Evolutionary conservation across 2,888 invertebrate genomes (phyloP), one percentile per base, ranked within the genome.

Genomic region (Aspidiotus destructor): DNA sequence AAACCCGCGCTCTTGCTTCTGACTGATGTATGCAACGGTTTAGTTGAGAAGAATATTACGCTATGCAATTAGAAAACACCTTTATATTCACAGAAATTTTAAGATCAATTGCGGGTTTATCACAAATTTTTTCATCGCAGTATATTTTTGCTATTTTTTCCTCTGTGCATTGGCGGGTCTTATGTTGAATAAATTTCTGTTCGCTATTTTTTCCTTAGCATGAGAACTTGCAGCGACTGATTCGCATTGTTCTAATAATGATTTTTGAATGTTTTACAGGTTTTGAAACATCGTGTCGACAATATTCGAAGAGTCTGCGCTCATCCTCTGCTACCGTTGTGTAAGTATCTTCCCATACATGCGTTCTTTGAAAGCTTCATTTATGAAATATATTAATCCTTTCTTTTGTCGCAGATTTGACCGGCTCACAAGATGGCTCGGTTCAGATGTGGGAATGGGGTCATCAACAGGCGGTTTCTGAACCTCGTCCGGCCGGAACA

Each of bases 371-470:
- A 57, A 11, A n/a, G 15, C 10, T 57, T 16, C 11, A 7, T 11
- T 48, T 6, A 6, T 48, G 6, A 6, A 13, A 48, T 48, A 44
- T 44, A 68, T 69, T 65, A 60, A 41, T 52, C 41, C 9, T 71
- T 67, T 16, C 72, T 69, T 55, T 42, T 70, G 68, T 67, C 73
- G 13, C 75, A 91, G 91, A 97, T 80, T 80, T 97, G 74, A 93
- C 94, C 57, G 97, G 97, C 69, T 90, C 93, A 11, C 92, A 93
- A 76, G 97, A 97, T 80, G 96, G 97, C 9, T 94, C 95, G 0
- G 95, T 97, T 1, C 88, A 91, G 73, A 83, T 97, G 72, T 95
- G 98, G 96, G 98, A 99, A 80, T 99, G 98, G 97, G 94, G 93
- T 8, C 96, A 96, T 79, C 85, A 87, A 62, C 89, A 90, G 71